Evolutionary conservation across 2,797 vertebrate genomes (phyloP), one percentile per base, ranked within the genome.

Genomic region (Manis pentadactyla): DNA sequence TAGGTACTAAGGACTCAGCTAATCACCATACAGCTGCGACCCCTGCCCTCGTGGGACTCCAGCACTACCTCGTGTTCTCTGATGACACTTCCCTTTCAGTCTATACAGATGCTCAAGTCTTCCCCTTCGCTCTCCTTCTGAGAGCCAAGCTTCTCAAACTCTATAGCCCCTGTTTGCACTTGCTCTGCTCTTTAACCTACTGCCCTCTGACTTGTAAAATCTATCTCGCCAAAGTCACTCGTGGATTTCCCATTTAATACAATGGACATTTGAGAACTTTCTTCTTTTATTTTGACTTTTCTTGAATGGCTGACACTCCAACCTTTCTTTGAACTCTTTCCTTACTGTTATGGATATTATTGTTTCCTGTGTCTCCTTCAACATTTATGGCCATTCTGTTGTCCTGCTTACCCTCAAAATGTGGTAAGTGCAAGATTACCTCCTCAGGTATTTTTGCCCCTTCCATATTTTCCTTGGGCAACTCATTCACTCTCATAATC

Each of bases 131-230:
- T 64, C 79, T 73, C 34, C 53, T 93, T 19, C 5, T 90, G 64
- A 68, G 13, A 85, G 49, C 31, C n/a, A 93, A 57, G 25, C 57
- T 66, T 92, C 73, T 90, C 31, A 64, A 89, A 73, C 57, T 93
- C 18, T 53, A 29, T 8, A 81, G 57, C 57, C 21, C 79, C 12
- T 25, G 25, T 51, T 93, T 90, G 14, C 39, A 46, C 17, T 59
- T 79, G 29, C 29, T 75, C 13, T 66, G 29, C 27, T 87, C 51
- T 49, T 79, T 73, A 86, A 87, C 18, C 3, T 93, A 61, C 17
- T 88, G 37, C 7, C 12, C 21, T 63, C 29, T 68, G 39, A 87
- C 42, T 92, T 75, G 29, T 34, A 61, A 92, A 75, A 39, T 85
- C 51, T 61, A 21, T 79, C 17, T 46, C 73, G 34, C 39, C 74